Evolutionary conservation across 2,797 vertebrate species (phyloP).

Genomic region (Triplophysa yarkandensis): DNA sequence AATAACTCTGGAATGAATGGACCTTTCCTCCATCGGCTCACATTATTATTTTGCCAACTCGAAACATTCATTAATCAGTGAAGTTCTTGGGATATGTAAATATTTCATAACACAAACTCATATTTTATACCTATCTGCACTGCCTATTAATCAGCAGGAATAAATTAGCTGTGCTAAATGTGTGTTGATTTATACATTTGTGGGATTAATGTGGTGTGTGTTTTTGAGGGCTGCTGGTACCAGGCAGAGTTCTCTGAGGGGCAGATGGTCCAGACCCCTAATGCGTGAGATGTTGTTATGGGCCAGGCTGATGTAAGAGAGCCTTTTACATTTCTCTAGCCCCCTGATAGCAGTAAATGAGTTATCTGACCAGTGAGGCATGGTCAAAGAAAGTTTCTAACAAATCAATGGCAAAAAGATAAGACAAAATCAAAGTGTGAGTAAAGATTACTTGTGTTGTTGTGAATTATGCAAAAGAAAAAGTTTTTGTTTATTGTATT

Average conservation of each 20-base stretch:
- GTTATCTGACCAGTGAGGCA: conserved; percentile 76
- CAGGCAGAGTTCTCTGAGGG: conserved; percentile 81
- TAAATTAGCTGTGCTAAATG: conserved; percentile 20
- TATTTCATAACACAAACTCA: conserved; percentile 14
- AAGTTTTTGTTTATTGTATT: too few species aligned
- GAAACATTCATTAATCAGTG: conserved; percentile 27
- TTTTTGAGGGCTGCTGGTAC: conserved; percentile 69
- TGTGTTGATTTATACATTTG: conserved; percentile 3
- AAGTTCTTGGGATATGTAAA: conserved; percentile 26
- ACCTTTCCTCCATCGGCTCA: not conserved
- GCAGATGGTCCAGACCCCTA: conserved; percentile 74
- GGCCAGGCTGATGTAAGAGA: conserved; percentile 83
- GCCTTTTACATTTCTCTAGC: conserved; percentile 78
- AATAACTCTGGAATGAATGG: conserved; percentile 2
- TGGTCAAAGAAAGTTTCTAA: conserved; percentile 42
- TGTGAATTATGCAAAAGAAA: too few species aligned
- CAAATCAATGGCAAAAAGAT: not conserved
- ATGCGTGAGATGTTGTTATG: conserved; percentile 83
- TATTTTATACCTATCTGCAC: conserved; percentile 16
- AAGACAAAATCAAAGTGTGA: not conserved
- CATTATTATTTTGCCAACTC: conserved; percentile 13
- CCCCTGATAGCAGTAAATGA: conserved; percentile 82
- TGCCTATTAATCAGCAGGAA: conserved; percentile 19
- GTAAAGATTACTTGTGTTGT: not conserved
- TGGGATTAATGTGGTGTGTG: conserved; percentile 1